A percentile compares a stretch with the other conserved stretches of the same genome.
These are phyloP conservation scores for Crotalus adamanteus DNA, from an alignment of 2,797 vertebrate genomes.

Conservation along the genomic window DNA sequence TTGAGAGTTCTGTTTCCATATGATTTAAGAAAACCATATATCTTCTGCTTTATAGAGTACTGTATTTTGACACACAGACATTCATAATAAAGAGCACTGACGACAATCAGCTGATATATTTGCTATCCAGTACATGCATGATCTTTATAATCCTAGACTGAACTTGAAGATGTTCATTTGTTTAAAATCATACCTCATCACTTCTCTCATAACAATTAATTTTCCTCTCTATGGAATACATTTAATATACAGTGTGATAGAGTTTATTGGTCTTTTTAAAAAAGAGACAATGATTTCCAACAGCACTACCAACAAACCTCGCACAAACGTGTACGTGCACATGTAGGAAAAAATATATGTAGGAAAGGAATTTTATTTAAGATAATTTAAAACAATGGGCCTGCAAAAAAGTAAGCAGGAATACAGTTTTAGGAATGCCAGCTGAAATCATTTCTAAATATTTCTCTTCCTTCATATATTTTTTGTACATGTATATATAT, in stretches of 20 bases:
- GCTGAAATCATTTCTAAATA: neutral
- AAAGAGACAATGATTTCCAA: neutral
- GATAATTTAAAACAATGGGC: neutral
- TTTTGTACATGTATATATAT: neutral
- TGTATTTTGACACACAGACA: neutral
- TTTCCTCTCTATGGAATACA: neutral
- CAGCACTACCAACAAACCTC: neutral
- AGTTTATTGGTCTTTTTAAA: neutral
- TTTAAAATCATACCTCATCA: conserved; percentile 27
- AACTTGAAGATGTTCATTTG: conserved; percentile 38
- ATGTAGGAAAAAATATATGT: neutral
- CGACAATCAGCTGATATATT: conserved; percentile 15
- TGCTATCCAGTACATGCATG: conserved; percentile 15
- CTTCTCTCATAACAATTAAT: conserved; percentile 17
- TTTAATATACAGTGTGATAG: conserved; percentile 25
- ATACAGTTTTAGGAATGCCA: neutral
- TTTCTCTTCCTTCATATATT: neutral
- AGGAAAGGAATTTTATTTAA: neutral
- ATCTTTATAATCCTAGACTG: conserved; percentile 23
- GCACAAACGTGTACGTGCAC: neutral
- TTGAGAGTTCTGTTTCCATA: conserved; percentile 8
- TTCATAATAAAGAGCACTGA: conserved; percentile 31
- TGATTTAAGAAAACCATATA: neutral
- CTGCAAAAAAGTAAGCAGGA: neutral
- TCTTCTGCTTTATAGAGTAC: conserved; percentile 30